phyloP scores from a whole-genome alignment of 2,113 vertebrate species.

The Tor tambroides region DNA sequence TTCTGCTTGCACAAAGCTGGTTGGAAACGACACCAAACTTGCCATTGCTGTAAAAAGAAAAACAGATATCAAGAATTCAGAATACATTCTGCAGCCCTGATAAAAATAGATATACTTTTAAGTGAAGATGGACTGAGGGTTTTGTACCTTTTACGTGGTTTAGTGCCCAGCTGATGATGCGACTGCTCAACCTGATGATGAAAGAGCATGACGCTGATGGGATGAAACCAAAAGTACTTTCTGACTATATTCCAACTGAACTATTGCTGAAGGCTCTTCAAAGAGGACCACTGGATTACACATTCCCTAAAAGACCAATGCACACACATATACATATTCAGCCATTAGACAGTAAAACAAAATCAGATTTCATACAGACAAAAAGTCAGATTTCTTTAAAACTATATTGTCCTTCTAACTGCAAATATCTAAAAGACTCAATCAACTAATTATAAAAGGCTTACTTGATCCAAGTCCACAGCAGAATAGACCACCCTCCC shows the following conservation, averaged over 20 bases:
- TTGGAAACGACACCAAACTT: constrained; percentile 93
- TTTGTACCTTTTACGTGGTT: constrained; percentile 87
- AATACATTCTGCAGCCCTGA: not conserved
- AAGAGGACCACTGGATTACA: constrained; percentile 87
- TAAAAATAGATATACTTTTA: not conserved
- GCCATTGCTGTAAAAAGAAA: constrained; percentile 78
- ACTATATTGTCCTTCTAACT: too few relatives aligned
- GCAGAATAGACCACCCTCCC: constrained; percentile 91
- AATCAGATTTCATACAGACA: too few relatives aligned
- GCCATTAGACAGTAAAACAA: not conserved
- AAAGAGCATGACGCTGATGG: constrained; percentile 88
- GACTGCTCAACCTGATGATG: too few relatives aligned
- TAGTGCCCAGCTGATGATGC: constrained; percentile 87
- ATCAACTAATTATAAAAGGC: not conserved
- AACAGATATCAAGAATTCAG: not conserved
- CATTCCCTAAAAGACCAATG: constrained; percentile 77
- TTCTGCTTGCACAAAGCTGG: constrained; percentile 95
- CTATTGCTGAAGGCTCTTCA: constrained; percentile 87
- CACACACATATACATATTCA: constrained; percentile 18
- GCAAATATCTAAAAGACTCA: not conserved
- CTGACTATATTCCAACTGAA: constrained; percentile 94
- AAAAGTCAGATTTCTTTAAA: too few relatives aligned
- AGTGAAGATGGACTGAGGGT: not conserved
- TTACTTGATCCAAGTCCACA: constrained; percentile 93
- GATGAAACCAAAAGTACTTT: constrained; percentile 92